Percentiles rank a stretch among this genome's conserved stretches.
These are phyloP conservation scores for Enteromius fasciolatus DNA, from an alignment of 2,797 vertebrate genomes.

Conservation along the genomic window DNA sequence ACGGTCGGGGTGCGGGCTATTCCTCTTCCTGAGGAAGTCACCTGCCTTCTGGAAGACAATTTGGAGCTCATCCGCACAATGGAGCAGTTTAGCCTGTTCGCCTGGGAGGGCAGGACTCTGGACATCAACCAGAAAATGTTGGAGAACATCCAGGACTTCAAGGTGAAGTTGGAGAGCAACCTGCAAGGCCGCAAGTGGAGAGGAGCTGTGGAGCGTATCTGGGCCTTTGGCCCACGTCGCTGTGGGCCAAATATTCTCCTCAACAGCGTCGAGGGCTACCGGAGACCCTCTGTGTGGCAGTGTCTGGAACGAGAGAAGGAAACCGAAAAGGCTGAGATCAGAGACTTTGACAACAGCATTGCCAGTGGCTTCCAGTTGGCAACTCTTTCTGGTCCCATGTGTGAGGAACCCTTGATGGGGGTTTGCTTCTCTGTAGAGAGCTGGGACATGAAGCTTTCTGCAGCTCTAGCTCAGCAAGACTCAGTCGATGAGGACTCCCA, in stretches of 20 bases:
- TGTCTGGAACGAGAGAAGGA: conserved; percentile 70
- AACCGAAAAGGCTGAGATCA: conserved; percentile 59
- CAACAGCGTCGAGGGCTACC: conserved; percentile 81
- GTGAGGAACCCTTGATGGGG: conserved; percentile 97
- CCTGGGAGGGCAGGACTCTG: conserved; percentile 82
- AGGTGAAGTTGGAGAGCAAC: conserved; percentile 79
- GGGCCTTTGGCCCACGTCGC: conserved; percentile 94
- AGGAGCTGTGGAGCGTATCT: conserved; percentile 86
- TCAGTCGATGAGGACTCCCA: conserved; percentile 46
- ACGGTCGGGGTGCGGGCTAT: conserved; percentile 84
- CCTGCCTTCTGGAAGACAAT: conserved; percentile 86
- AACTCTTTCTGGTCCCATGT: conserved; percentile 91
- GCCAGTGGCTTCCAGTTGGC: conserved; percentile 96
- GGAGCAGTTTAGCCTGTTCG: conserved; percentile 84
- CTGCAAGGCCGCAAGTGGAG: conserved; percentile 91
- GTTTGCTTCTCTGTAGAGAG: conserved; percentile 91
- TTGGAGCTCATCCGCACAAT: conserved; percentile 87
- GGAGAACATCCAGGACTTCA: conserved; percentile 82
- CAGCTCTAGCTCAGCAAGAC: conserved; percentile 59
- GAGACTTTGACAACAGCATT: conserved; percentile 91
- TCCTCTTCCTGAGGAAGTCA: conserved; percentile 88
- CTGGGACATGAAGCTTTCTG: conserved; percentile 81
- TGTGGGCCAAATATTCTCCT: conserved; percentile 92
- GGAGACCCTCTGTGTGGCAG: conserved; percentile 85
- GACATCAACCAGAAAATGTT: conserved; percentile 78